Evolutionary conservation across 2,113 vertebrate genomes (phyloP).

Genomic region (Myotis yumanensis): DNA sequence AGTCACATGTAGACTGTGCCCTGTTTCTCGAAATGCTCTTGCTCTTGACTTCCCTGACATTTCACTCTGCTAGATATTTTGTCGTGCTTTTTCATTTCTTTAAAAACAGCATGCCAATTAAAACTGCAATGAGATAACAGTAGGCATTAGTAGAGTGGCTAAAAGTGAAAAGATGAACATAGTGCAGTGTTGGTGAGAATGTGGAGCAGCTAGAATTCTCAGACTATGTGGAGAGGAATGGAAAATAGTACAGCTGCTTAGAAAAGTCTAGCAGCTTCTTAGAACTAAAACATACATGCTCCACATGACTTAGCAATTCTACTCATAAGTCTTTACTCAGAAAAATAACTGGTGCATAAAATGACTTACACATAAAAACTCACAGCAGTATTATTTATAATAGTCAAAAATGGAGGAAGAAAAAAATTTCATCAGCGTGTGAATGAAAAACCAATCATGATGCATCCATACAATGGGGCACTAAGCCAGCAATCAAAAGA

Average conservation of each 20-base stretch:
- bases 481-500: background rate
- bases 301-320: background rate
- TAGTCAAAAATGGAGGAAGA: background rate
- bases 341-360: background rate
- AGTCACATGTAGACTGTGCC: too few species aligned
- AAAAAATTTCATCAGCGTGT: background rate
- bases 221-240: fast-evolving
- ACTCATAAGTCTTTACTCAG: background rate
- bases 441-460: background rate
- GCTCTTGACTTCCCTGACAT: background rate
- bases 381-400: background rate
- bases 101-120: background rate
- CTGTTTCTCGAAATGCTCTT: background rate
- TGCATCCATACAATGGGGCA: background rate
- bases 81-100: background rate
- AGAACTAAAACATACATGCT: background rate
- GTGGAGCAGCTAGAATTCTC: background rate
- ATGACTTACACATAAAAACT: background rate
- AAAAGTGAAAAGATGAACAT: background rate
- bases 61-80: background rate
- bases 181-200: background rate
- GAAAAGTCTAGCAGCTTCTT: background rate
- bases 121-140: background rate
- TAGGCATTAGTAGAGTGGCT: too few species aligned
- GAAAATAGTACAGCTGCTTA: background rate